A percentile compares a stretch with the other conserved stretches of the same genome.
Conservation (phyloP, 2,797 vertebrate species). For the Ibycter americanus region DNA sequence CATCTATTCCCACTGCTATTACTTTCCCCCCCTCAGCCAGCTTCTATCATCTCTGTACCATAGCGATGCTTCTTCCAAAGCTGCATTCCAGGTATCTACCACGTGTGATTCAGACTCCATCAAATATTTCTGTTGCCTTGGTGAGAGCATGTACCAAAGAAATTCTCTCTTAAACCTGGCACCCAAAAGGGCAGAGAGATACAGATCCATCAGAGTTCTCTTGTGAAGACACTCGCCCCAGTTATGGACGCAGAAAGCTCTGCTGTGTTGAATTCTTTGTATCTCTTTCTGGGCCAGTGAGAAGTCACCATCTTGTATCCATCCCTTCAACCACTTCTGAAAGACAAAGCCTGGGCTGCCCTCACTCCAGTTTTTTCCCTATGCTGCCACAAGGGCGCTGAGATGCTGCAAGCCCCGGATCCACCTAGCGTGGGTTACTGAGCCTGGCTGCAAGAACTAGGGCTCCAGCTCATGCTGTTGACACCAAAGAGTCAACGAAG, state of each 20-base stretch:
- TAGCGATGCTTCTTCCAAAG: not conserved
- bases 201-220: not conserved
- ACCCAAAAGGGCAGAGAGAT: not conserved
- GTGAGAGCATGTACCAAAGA: not conserved
- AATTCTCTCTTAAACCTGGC: not conserved
- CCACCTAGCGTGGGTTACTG: not conserved
- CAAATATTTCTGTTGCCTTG: not conserved
- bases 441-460: not conserved
- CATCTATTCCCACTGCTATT: not conserved
- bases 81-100: not conserved
- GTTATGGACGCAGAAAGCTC: not conserved
- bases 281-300: not conserved
- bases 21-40: not conserved
- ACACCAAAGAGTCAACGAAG: accelerated
- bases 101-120: not conserved
- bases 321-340: not conserved
- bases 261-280: not conserved
- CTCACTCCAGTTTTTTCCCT: not conserved
- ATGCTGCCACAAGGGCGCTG: accelerated
- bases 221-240: not conserved
- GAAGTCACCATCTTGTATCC: not conserved
- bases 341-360: not conserved
- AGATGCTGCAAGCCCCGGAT: not conserved
- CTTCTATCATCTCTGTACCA: not conserved
- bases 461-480: not conserved